Base-by-base conservation (phyloP, 2,797 vertebrate genomes). In the Thunnus albacares region DNA sequence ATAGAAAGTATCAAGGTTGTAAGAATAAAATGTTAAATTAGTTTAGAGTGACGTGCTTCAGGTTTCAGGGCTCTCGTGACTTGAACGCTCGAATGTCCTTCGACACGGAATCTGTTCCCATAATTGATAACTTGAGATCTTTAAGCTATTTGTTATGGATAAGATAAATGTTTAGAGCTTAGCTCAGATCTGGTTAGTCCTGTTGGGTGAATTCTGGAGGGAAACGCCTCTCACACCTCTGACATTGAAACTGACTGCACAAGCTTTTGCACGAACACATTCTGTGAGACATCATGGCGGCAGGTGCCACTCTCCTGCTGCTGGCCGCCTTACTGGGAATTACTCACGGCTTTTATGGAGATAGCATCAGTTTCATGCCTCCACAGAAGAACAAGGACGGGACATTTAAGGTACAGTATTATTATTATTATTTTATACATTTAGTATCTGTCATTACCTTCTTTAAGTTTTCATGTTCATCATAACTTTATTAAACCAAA, bases 311-410 rank as follows among this genome's bases (percentile, higher is more conserved):
- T 0, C 1, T 84, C 1, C 68, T 87, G 60, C 66, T 92, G 56
- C 15, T 92, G 7, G 0, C 83, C 6, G 11, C 66, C 0, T 0
- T 63, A 1, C 4, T 59, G 14, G 70, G 66, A 1, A 15, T 20
- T 0, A 17, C 77, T 1, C 38, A 61, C 3, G 20, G 7, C 52
- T 92, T 92, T 60, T 77, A 89, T 41, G 93, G 93, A 35, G 75
- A 88, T 57, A 94, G 92, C 65, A n/a, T 92, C 6, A 90, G 6
- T 30, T 80, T 93, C 64, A 41, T 45, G 64, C n/a, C 70, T 4
- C 49, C 58, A 0, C 45, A 72, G n/a, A 74, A 6, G 67, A 68
- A 38, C 0, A 6, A 0, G 0, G 83, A 89, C 10, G 92, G 89
- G 5, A 83, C 75, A 0, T 45, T 86, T 18, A 15, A 69, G 91